A percentile compares a stretch with the other conserved stretches of the same genome.
Evolutionary conservation across 2,888 invertebrate genomes (phyloP).

Genomic region (Phortica okadai): DNA sequence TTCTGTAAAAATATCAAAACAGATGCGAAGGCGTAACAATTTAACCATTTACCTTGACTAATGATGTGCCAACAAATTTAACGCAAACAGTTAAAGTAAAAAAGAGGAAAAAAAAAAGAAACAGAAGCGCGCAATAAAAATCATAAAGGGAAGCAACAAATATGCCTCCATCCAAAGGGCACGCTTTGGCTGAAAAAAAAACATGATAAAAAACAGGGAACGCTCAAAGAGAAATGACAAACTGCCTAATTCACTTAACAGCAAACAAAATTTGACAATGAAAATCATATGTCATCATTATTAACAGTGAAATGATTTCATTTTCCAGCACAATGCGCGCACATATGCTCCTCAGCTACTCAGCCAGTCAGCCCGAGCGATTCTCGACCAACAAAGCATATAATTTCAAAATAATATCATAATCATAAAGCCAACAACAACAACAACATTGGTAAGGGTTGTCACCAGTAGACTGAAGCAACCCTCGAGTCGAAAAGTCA

Average conservation of each 20-base stretch:
- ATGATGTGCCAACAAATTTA: constrained; percentile 74
- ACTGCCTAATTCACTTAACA: constrained; percentile 72
- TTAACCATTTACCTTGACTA: constrained; percentile 62
- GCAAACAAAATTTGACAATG: constrained; percentile 69
- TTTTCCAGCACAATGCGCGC: constrained; percentile 70
- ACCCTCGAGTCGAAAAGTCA: constrained; percentile 59
- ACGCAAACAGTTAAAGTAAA: constrained; percentile 61
- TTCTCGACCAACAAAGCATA: constrained; percentile 69
- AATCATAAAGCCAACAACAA: constrained; percentile 65
- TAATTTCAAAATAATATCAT: constrained; percentile 75
- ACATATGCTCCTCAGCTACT: constrained; percentile 65
- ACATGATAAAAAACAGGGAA: constrained; percentile 9
- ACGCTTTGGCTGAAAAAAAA: neutral
- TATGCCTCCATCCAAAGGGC: neutral
- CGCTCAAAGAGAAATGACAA: constrained; percentile 58
- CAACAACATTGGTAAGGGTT: neutral
- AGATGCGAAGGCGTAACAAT: constrained; percentile 52
- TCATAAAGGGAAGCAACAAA: constrained; percentile 33
- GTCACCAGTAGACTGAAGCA: constrained; percentile 21
- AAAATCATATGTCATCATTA: constrained; percentile 77
- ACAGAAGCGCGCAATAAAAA: constrained; percentile 16
- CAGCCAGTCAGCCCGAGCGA: constrained; percentile 40
- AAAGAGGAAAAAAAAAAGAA: constrained; percentile 35
- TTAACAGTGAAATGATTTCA: constrained; percentile 76
- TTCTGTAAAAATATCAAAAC: constrained; percentile 55